phyloP scores from a whole-genome alignment of 2,888 invertebrate genomes.

The Lymantria dispar region DNA sequence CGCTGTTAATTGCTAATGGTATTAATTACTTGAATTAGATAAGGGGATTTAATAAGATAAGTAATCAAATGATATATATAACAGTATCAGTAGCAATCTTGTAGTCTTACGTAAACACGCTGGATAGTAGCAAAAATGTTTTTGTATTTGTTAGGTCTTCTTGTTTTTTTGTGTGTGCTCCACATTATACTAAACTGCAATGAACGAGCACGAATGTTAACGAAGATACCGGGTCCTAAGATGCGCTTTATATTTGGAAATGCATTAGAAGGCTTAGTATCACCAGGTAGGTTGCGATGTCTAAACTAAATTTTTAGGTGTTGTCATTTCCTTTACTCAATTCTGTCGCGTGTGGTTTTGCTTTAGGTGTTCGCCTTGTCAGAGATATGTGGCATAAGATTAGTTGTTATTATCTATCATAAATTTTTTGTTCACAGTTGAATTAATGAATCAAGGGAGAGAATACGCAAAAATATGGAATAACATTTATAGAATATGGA shows the following conservation, averaged over 20 bases:
- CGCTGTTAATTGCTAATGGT: too few relatives aligned
- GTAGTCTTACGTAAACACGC: neutral
- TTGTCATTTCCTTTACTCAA: too few relatives aligned
- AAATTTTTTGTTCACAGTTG: constrained; percentile 22
- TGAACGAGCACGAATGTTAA: constrained; percentile 38
- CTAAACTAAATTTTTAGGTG: too few relatives aligned
- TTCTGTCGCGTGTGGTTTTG: too few relatives aligned
- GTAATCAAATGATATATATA: too few relatives aligned
- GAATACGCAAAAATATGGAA: constrained; percentile 32
- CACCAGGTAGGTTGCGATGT: constrained; percentile 35
- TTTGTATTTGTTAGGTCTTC: constrained; percentile 23
- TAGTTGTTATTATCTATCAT: neutral
- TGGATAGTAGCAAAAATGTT: constrained; percentile 26
- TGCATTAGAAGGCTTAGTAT: constrained; percentile 30
- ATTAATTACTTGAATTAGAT: too few relatives aligned
- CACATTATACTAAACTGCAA: constrained; percentile 46
- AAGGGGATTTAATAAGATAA: too few relatives aligned
- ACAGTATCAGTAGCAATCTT: neutral
- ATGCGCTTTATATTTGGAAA: constrained; percentile 45
- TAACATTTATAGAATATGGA: constrained; percentile 44
- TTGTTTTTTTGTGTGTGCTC: constrained; percentile 33
- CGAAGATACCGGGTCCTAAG: constrained; percentile 48
- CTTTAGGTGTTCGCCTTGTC: too few relatives aligned
- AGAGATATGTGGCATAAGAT: too few relatives aligned
- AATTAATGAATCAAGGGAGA: constrained; percentile 42